Base-by-base conservation (phyloP, 2,797 vertebrate species). In the Anas bahamensis region DNA sequence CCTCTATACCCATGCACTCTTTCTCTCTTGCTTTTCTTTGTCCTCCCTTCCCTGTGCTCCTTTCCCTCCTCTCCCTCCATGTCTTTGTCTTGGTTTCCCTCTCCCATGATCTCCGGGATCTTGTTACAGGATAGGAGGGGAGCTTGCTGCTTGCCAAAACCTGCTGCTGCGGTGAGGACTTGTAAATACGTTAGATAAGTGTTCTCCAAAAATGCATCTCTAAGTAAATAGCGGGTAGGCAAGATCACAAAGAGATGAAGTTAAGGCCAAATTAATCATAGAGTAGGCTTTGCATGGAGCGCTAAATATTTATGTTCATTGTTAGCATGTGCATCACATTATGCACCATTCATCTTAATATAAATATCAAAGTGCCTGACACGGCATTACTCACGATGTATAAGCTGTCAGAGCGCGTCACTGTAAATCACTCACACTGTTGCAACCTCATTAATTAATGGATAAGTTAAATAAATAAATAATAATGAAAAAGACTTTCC, bases 291-390 rank as follows among this genome's bases (percentile, higher is more conserved):
- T 94, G 86, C 76, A 78, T 53, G 35, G 94, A 94, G 82, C 74
- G 56, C 91, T 97, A 94, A 97, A 96, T 97, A 95, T 97, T 97
- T 96, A 95, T 97, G 85, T 44, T 93, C 71, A 61, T 95, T 84
- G 95, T 96, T 97, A 96, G 95, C 89, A 83, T 78, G 91, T 94
- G 96, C 94, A 93, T 94, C 93, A 31, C 86, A 88, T 97, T 89
- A 73, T 83, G 77, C 92, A 93, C 89, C 83, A 89, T 97, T 96
- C 96, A 73, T 97, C 96, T 93, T 94, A 95, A 83, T 97, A 96
- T 90, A 96, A 97, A 97, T 92, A 88, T 92, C 89, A 86, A 61
- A 65, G 90, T 2, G 0, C 77, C 95, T 97, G 97, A 95, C 95
- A 74, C 71, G 92, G 81, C 88, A 93, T 97, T 96, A 96, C 90